These are phyloP conservation scores for Casuarius casuarius DNA, from an alignment of 2,113 vertebrate species.

Conservation along the genomic window DNA sequence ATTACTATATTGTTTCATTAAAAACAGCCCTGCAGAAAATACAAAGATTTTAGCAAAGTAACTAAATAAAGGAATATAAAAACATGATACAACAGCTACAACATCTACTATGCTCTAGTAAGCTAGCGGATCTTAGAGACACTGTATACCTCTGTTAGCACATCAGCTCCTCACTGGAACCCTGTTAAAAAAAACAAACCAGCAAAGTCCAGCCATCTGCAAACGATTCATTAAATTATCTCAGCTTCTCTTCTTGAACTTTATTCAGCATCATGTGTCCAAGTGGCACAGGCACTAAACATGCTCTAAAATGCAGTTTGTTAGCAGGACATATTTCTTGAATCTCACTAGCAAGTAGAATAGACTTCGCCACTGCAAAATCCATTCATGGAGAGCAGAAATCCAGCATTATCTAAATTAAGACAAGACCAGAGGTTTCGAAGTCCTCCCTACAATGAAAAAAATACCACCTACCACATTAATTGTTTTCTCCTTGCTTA, in stretches of 20 bases:
- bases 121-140: background rate
- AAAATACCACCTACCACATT: background rate
- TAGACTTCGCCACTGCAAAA: background rate
- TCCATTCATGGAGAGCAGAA: background rate
- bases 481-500: background rate
- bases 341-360: background rate
- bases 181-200: slow-evolving; percentile 21
- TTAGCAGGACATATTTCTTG: slow-evolving; percentile 3
- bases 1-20: background rate
- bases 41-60: background rate
- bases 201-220: slow-evolving; percentile 49
- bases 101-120: background rate
- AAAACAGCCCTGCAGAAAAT: background rate
- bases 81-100: background rate
- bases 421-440: background rate
- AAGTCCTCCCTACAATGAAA: background rate
- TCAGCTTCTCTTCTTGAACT: slow-evolving; percentile 7
- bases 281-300: slow-evolving; percentile 47
- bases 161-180: slow-evolving; percentile 13
- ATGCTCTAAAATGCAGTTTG: slow-evolving; percentile 1
- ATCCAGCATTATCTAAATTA: background rate
- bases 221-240: slow-evolving; percentile 59
- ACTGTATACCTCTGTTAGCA: background rate
- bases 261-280: slow-evolving; percentile 44
- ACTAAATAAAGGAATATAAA: background rate